Base-by-base conservation (phyloP, 1,140 invertebrate species). In the Trichonephila inaurata region DNA sequence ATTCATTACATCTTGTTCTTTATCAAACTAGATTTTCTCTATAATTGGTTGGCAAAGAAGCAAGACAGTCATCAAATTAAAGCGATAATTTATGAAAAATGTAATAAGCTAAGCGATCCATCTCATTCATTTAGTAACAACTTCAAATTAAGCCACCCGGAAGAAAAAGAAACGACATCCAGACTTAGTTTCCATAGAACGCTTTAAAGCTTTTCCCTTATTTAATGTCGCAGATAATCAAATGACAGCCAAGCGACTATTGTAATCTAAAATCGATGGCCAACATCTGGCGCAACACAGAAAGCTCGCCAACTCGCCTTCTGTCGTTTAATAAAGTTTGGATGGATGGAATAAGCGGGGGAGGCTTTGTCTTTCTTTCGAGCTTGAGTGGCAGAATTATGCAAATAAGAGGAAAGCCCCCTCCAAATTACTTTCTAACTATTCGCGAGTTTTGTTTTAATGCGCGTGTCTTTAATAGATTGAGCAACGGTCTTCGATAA, bases 201-300 rank as follows among this genome's bases (percentile, higher is more conserved):
- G 8, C 24, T 24, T n/a, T n/a, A 69, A 12, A 69, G 12, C 14
- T n/a, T n/a, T 21, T n/a, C 24, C 66, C 3, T 24, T 12, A 69
- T 69, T 24, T 69, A 69, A 69, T 69, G 66, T 69, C 66, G 24
- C n/a, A 69, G 66, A 69, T 69, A 69, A 69, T 69, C 66, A 69
- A 69, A 69, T 69, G 66, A 12, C 16, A 3, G 58, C 21, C 44
- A 7, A 24, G 58, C 83, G 58, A 86, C 83, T 86, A 60, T 86
- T 86, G 83, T 86, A 86, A 86, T 86, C 83, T 86, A 86, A 86
- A 86, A 86, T 86, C 83, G 58, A 86, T 86, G 24, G 28, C 58
- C 58, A 61, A 86, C 83, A 86, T 86, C 83, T 86, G 83, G 19
- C n/a, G 18, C n/a, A 19, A 81, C 77, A 44, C 88, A 16, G 66